Evolutionary conservation across 2,888 invertebrate species (phyloP).

Genomic region (Synergus itoensis): DNA sequence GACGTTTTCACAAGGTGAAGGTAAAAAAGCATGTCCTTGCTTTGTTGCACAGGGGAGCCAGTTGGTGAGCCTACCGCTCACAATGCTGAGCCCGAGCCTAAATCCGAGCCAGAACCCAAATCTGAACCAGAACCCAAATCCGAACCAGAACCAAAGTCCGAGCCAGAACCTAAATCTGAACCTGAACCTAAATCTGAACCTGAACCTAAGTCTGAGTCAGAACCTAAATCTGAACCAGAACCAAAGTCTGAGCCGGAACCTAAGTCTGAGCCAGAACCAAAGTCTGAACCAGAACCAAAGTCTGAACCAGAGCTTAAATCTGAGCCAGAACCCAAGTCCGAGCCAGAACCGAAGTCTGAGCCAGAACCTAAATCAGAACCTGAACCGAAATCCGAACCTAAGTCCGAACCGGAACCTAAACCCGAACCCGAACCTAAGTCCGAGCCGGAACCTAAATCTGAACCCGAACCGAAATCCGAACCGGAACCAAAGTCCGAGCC

Average conservation of each 20-base stretch:
- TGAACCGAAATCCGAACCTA: constrained; percentile 75
- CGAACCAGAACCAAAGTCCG: constrained; percentile 70
- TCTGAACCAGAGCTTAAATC: constrained; percentile 77
- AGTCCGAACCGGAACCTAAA: constrained; percentile 73
- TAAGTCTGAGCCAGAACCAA: constrained; percentile 76
- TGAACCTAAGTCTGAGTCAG: constrained; percentile 72
- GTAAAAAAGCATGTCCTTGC: constrained; percentile 73
- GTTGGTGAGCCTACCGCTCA: constrained; percentile 67
- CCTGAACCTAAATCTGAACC: constrained; percentile 76
- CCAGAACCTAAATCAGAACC: constrained; percentile 67
- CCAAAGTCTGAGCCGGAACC: constrained; percentile 79
- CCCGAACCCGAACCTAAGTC: constrained; percentile 74
- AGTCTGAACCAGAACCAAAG: constrained; percentile 75
- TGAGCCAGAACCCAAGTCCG: constrained; percentile 72
- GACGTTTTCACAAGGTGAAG: constrained; percentile 68
- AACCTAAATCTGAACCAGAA: constrained; percentile 71
- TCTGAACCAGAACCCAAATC: constrained; percentile 78
- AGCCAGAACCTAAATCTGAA: constrained; percentile 69
- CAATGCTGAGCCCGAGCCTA: constrained; percentile 70
- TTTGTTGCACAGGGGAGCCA: constrained; percentile 77
- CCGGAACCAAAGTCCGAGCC: constrained; percentile 75
- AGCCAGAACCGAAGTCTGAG: constrained; percentile 76
- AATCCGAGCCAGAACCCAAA: constrained; percentile 74
- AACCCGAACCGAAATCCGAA: constrained; percentile 76
- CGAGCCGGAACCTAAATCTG: constrained; percentile 75